phyloP scores from a whole-genome alignment of 2,888 invertebrate species.

The Shargacucullia verbasci region DNA sequence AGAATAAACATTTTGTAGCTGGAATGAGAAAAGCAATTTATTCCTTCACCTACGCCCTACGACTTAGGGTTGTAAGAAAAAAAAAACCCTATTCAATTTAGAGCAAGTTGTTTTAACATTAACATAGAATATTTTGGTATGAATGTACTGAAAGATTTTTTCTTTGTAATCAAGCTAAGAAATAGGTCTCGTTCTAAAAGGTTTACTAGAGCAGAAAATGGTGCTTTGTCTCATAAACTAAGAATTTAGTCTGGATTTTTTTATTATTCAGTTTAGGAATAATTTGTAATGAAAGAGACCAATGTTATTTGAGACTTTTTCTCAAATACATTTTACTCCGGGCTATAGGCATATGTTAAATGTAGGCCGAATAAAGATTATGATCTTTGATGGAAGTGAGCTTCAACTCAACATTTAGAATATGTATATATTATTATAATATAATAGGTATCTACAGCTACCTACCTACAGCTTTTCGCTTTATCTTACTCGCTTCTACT shows the following conservation, averaged over 20 bases:
- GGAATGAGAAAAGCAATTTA: slow-evolving; percentile 11
- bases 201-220: slow-evolving; percentile 10
- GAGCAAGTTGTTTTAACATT: slow-evolving; percentile 1
- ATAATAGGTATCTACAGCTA: no score
- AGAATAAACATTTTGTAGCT: slow-evolving; percentile 28
- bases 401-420: no score
- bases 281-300: no score
- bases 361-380: no score
- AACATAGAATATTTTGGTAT: slow-evolving; percentile 8
- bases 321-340: no score
- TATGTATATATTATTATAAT: no score
- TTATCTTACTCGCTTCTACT: no score
- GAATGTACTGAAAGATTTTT: background rate
- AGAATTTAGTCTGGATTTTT: background rate
- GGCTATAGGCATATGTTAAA: no score
- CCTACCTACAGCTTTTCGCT: no score
- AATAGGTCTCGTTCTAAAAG: background rate
- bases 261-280: no score
- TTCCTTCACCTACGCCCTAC: slow-evolving; percentile 6
- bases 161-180: slow-evolving; percentile 20
- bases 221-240: background rate
- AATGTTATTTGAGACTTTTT: no score
- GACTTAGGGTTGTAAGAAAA: background rate
- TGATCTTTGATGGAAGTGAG: no score
- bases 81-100: slow-evolving; percentile 3